Evolutionary conservation across 2,797 vertebrate genomes (phyloP).

Genomic region (Hybognathus amarus): DNA sequence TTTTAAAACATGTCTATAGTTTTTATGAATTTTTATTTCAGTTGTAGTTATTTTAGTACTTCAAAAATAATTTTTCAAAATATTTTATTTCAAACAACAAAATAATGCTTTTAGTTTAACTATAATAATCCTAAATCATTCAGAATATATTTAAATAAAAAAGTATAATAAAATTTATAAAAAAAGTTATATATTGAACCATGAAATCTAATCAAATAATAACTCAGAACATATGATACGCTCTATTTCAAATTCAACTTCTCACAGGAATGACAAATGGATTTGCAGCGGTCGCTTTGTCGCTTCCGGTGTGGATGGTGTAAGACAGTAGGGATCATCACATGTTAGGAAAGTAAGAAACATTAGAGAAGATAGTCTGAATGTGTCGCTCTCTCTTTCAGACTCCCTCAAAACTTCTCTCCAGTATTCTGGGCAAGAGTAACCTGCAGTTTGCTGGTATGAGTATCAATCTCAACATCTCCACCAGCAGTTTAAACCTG

Average conservation of each 20-base stretch:
- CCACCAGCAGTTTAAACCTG: conserved; percentile 96
- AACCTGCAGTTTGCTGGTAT: conserved; percentile 98
- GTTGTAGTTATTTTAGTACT: neutral
- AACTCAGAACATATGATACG: no score
- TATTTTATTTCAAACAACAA: neutral
- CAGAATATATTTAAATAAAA: neutral
- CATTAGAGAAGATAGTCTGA: neutral
- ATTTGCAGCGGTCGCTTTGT: neutral
- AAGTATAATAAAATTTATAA: neutral
- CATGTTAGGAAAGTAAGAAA: neutral
- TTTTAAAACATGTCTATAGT: neutral
- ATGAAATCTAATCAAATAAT: neutral
- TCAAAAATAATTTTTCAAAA: neutral
- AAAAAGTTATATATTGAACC: neutral
- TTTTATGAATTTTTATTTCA: neutral
- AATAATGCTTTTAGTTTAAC: neutral
- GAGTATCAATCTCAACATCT: conserved; percentile 96
- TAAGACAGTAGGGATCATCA: neutral
- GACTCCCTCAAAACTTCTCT: conserved; percentile 94
- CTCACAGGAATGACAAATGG: neutral
- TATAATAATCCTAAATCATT: neutral
- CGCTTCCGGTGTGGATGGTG: neutral
- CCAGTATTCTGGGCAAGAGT: conserved; percentile 93
- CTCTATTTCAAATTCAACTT: neutral
- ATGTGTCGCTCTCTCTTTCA: conserved; percentile 59